phyloP scores from a whole-genome alignment of 2,113 vertebrate genomes.

The Platysternon megacephalum region DNA sequence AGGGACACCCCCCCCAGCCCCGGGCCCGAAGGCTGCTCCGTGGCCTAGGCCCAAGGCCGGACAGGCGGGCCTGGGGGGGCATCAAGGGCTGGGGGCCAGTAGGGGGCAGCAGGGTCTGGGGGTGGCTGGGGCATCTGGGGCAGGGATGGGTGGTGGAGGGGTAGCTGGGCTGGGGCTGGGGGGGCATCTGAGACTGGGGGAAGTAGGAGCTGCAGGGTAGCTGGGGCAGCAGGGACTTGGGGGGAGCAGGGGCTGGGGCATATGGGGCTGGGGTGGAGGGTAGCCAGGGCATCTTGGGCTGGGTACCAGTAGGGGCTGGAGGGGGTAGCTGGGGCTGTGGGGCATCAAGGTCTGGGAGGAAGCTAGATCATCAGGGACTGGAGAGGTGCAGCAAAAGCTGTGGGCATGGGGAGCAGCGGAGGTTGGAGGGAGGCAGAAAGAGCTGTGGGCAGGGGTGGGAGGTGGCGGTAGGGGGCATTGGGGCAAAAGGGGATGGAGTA shows the following conservation, averaged over 20 bases:
- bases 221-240: no score
- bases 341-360: neutral
- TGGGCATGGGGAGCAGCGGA: neutral
- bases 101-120: neutral
- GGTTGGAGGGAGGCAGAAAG: neutral
- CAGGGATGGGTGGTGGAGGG: neutral
- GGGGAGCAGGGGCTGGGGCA: no score
- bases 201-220: no score
- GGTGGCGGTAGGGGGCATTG: rapidly evolving
- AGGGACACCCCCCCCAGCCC: neutral
- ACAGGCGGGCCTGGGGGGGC: neutral
- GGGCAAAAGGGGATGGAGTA: rapidly evolving
- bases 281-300: neutral
- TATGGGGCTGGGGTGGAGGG: no score
- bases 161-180: neutral
- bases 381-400: rapidly evolving
- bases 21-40: constrained; percentile 27
- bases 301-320: neutral
- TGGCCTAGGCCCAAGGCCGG: neutral
- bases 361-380: no score
- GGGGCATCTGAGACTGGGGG: neutral
- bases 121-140: no score
- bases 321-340: neutral
- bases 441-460: neutral
- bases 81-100: neutral